A percentile compares a stretch with the other conserved stretches of the same genome.
These are phyloP conservation scores for Ichneumon xanthorius DNA, from an alignment of 2,888 invertebrate genomes.

Conservation along the genomic window DNA sequence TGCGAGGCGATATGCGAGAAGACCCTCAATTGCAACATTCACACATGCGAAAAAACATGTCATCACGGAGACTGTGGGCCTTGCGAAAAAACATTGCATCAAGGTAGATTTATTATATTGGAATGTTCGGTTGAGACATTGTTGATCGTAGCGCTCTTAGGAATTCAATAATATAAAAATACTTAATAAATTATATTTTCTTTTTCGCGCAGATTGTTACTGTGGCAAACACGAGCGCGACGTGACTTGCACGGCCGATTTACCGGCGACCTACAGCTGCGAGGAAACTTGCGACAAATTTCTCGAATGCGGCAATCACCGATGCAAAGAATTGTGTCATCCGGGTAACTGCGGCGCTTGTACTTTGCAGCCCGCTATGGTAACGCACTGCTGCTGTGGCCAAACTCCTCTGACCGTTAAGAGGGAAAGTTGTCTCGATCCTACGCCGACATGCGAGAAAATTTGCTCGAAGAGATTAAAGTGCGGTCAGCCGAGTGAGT, in stretches of 20 bases:
- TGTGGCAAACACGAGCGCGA: constrained; percentile 89
- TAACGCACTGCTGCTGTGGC: constrained; percentile 92
- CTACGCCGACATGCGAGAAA: constrained; percentile 92
- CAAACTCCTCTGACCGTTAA: constrained; percentile 86
- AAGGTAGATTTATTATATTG: constrained; percentile 85
- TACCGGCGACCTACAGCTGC: constrained; percentile 87
- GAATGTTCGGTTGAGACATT: no score
- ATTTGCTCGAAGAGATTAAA: constrained; percentile 84
- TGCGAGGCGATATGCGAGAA: constrained; percentile 92
- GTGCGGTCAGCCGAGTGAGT: constrained; percentile 84
- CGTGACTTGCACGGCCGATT: constrained; percentile 88
- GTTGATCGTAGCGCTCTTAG: neutral
- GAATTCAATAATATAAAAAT: neutral
- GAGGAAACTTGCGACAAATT: constrained; percentile 87
- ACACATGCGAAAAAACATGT: constrained; percentile 91
- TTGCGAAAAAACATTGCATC: constrained; percentile 89
- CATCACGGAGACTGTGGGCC: constrained; percentile 92
- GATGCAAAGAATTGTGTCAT: constrained; percentile 90
- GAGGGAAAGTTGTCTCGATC: constrained; percentile 91
- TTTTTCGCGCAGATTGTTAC: constrained; percentile 87
- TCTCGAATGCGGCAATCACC: constrained; percentile 90
- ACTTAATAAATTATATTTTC: neutral
- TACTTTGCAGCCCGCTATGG: constrained; percentile 86
- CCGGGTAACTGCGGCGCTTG: constrained; percentile 89
- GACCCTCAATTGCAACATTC: constrained; percentile 91